phyloP scores from a whole-genome alignment of 92 coral and sea anemone species.

The Porites cylindrica region DNA sequence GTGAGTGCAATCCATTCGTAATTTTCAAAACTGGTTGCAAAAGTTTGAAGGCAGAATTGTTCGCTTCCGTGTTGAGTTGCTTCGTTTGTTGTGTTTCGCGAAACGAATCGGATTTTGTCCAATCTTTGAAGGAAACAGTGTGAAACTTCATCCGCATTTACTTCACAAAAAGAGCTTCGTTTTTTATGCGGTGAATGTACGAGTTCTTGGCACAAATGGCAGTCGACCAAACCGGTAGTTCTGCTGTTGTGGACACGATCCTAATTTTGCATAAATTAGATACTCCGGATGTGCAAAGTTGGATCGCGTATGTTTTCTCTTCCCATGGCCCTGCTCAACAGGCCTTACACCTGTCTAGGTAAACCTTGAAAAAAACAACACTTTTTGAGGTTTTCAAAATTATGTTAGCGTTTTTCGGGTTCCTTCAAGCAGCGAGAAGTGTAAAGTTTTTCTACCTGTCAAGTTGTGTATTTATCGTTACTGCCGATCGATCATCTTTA shows the following conservation, averaged over 20 bases:
- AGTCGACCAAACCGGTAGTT: conserved; percentile 47
- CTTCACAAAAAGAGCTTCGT: not conserved
- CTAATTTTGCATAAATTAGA: conserved; percentile 51
- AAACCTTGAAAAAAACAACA: not conserved
- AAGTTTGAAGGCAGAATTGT: conserved; percentile 7
- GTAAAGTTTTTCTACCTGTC: not conserved
- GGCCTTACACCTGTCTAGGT: not conserved
- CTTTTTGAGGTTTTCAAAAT: not conserved
- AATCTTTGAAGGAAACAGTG: not conserved
- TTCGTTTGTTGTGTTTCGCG: not conserved
- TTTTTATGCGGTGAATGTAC: not conserved
- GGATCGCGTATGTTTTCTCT: conserved; percentile 31
- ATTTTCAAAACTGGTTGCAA: not conserved
- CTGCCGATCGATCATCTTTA: conserved; percentile 8
- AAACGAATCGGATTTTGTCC: not conserved
- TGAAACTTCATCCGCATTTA: not conserved
- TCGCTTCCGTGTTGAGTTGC: conserved; percentile 64
- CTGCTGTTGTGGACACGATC: conserved; percentile 34
- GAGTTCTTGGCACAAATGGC: not conserved
- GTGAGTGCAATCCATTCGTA: not conserved
- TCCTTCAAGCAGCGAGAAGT: not conserved
- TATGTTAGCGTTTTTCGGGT: not conserved
- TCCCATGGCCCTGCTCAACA: not conserved
- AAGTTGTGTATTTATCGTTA: conserved; percentile 34
- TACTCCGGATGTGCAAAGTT: conserved; percentile 51